Base-by-base conservation (phyloP, 2,888 invertebrate genomes). In the Sussaba pulchella region DNA sequence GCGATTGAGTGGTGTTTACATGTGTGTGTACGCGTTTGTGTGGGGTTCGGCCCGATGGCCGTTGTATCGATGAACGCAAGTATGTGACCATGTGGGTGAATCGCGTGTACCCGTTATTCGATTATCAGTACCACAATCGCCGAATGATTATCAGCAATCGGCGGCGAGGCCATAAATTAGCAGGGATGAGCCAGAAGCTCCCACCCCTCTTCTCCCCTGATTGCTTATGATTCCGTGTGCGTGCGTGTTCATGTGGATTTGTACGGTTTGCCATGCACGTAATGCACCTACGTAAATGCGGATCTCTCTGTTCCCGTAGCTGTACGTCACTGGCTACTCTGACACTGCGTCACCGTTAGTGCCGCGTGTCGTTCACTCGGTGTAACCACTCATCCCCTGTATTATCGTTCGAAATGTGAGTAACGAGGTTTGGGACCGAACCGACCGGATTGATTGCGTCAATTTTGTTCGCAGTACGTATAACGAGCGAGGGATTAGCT, bases 131-230 rank as follows among this genome's bases (percentile, higher is more conserved):
- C 75, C 70, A 82, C 87, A 85, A 89, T 89, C 87, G 86, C 78
- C 83, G 82, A 85, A 85, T 87, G 84, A 89, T 88, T 87, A 87
- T 87, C 85, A 84, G 83, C 85, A 84, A 87, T 87, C 86, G 86
- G 77, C 83, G 67, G 77, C 31, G 73, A 76, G 78, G 81, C 83
- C 83, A 85, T 86, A 88, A 87, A 87, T 87, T 85, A 73, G 54
- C 71, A 21, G 64, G 61, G 76, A 71, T n/a, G 74, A 50, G 64
- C 26, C 52, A 19, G 63, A 74, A 78, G 45, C 47, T n/a, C 63
- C 71, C 9, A n/a, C 17, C 9, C 12, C 10, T n/a, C 43, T n/a
- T 4, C n/a, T 1, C 4, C n/a, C 19, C 19, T 31, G 6, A 39
- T 17, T 19, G 39, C 12, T 14, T 59, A 12, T 36, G 14, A n/a